Percentiles rank a stretch among this genome's conserved stretches.
Conservation (phyloP, 92 coral and sea anemone species). For the Umimayanthus kanabou region DNA sequence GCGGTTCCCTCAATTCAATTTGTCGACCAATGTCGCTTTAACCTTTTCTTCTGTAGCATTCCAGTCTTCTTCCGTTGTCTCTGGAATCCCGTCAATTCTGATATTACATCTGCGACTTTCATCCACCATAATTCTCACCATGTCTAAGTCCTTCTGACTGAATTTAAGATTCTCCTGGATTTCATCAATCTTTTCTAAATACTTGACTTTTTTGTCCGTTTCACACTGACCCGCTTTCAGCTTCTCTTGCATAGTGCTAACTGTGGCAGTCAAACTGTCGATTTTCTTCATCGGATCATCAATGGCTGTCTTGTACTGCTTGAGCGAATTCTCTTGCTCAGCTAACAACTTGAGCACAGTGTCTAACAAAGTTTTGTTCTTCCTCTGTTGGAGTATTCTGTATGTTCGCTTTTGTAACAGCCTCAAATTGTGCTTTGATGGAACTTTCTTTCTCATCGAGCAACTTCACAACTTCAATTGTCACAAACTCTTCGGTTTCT, state of each 20-base stretch:
- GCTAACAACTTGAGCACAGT: background rate
- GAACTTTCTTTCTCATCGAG: no score
- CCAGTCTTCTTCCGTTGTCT: slow-evolving; percentile 21
- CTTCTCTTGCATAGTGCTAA: slow-evolving; percentile 15
- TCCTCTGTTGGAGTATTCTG: background rate
- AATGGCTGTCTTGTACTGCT: background rate
- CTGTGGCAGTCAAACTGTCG: slow-evolving; percentile 13
- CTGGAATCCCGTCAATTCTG: slow-evolving; percentile 37
- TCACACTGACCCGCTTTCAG: background rate
- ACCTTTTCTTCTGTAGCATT: slow-evolving; percentile 24
- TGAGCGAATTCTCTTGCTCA: background rate
- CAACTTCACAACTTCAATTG: background rate
- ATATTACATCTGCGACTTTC: slow-evolving; percentile 3
- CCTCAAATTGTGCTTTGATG: background rate
- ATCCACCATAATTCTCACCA: background rate
- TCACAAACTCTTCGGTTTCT: background rate
- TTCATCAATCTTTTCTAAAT: background rate
- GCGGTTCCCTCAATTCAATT: slow-evolving; percentile 13
- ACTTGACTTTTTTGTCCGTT: slow-evolving; percentile 4
- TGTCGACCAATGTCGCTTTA: background rate
- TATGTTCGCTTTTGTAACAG: slow-evolving; percentile 8
- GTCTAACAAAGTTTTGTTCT: background rate
- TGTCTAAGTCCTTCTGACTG: background rate
- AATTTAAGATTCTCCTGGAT: slow-evolving; percentile 8
- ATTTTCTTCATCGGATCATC: background rate